phyloP scores from a whole-genome alignment of 2,888 invertebrate genomes.

The Cecidostiba fungosa region DNA sequence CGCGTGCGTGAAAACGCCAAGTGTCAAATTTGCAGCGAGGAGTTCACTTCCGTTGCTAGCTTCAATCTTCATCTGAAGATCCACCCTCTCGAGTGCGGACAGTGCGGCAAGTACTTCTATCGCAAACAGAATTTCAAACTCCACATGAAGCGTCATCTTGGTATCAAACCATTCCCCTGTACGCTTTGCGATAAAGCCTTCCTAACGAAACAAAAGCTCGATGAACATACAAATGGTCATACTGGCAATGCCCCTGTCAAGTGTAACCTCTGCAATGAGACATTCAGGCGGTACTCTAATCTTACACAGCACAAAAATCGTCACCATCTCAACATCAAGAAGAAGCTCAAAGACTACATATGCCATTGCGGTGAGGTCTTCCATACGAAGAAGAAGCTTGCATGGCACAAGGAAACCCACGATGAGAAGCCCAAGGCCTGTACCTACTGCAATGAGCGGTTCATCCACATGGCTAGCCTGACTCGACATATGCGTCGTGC shows the following conservation, averaged over 20 bases:
- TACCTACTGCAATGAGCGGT: conserved; percentile 92
- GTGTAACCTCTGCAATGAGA: conserved; percentile 90
- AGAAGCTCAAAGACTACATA: conserved; percentile 87
- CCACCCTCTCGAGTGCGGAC: conserved; percentile 91
- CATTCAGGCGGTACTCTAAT: conserved; percentile 91
- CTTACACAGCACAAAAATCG: conserved; percentile 91
- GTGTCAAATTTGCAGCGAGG: conserved; percentile 85
- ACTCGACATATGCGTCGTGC: conserved; percentile 91
- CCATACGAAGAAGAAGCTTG: conserved; percentile 91
- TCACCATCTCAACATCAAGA: conserved; percentile 88
- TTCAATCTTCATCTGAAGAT: conserved; percentile 89
- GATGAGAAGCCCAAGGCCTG: conserved; percentile 91
- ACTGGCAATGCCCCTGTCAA: conserved; percentile 91
- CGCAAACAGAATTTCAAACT: conserved; percentile 88
- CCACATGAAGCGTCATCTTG: conserved; percentile 90
- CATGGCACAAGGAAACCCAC: conserved; percentile 93
- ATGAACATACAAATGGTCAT: conserved; percentile 91
- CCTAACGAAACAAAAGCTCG: conserved; percentile 89
- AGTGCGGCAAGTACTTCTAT: conserved; percentile 91
- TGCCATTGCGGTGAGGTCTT: conserved; percentile 91
- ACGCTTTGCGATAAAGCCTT: conserved; percentile 91
- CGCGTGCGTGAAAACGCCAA: conserved; percentile 78
- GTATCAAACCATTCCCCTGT: conserved; percentile 88
- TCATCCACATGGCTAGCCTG: conserved; percentile 91
- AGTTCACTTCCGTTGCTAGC: conserved; percentile 85